A percentile compares a stretch with the other conserved stretches of the same genome.
Evolutionary conservation across 2,888 invertebrate species (phyloP).

Genomic region (Metellina segmentata): DNA sequence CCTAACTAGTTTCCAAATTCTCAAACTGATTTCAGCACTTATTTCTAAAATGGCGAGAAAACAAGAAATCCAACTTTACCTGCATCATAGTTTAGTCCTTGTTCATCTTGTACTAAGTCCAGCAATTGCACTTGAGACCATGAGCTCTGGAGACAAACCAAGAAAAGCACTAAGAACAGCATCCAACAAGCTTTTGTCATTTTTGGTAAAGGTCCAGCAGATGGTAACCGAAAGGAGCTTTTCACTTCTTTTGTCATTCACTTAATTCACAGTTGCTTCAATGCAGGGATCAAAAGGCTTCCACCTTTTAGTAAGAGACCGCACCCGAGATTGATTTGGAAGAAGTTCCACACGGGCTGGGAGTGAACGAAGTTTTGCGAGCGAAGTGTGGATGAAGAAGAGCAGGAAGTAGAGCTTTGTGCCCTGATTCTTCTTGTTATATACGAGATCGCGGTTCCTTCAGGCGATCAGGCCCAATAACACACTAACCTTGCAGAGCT

Average conservation of each 20-base stretch:
- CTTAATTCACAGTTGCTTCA: slow-evolving; percentile 15
- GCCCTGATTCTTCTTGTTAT: slow-evolving; percentile 72
- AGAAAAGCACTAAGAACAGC: slow-evolving; percentile 67
- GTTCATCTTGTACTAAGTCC: slow-evolving; percentile 68
- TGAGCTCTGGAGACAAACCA: slow-evolving; percentile 68
- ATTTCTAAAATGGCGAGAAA: too few relatives aligned
- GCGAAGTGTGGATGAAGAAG: slow-evolving; percentile 32
- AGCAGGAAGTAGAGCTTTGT: slow-evolving; percentile 65
- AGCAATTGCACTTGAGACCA: slow-evolving; percentile 71
- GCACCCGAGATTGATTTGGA: slow-evolving; percentile 31
- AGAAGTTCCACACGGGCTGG: background rate
- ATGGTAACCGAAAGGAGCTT: slow-evolving; percentile 21
- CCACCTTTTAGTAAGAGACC: slow-evolving; percentile 16
- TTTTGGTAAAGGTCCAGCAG: slow-evolving; percentile 57
- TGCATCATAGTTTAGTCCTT: slow-evolving; percentile 71
- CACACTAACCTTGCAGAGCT: slow-evolving; percentile 75
- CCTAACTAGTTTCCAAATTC: too few relatives aligned
- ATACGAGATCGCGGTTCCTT: slow-evolving; percentile 62
- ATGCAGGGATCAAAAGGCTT: slow-evolving; percentile 5
- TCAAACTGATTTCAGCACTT: too few relatives aligned
- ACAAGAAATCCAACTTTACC: slow-evolving; percentile 25
- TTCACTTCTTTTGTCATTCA: slow-evolving; percentile 66
- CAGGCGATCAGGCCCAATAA: slow-evolving; percentile 75
- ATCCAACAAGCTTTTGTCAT: slow-evolving; percentile 71
- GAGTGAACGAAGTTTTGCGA: slow-evolving; percentile 13